Conservation (phyloP, 2,888 invertebrate species). For the Allacma fusca region DNA sequence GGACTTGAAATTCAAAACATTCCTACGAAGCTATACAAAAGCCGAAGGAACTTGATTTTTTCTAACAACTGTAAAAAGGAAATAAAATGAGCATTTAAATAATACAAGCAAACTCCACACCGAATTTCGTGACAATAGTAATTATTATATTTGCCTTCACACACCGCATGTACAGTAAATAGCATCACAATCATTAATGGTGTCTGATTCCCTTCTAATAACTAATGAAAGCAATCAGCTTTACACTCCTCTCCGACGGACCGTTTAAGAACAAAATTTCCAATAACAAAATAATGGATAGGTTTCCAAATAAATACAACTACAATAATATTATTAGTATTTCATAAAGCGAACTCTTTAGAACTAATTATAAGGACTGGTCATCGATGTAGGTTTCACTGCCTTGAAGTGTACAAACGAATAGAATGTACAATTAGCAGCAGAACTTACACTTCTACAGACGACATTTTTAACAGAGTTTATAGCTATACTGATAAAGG, state of each 20-base stretch:
- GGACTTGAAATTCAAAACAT: no score
- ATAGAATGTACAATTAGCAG: no score
- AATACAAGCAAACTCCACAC: conserved; percentile 12
- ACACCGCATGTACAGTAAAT: neutral
- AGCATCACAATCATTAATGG: neutral
- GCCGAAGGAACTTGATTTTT: no score
- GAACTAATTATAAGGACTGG: no score
- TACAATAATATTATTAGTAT: conserved; percentile 1
- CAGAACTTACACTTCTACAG: no score
- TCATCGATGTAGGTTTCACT: no score
- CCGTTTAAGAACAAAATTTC: neutral
- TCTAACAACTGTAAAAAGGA: neutral
- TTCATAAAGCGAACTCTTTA: neutral
- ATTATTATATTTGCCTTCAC: conserved; percentile 12
- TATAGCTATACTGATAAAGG: no score
- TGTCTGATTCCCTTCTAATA: conserved; percentile 6
- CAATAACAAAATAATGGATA: conserved; percentile 2
- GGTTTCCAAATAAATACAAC: neutral
- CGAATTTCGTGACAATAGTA: neutral
- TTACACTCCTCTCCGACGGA: neutral
- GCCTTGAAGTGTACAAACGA: no score
- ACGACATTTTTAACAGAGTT: no score
- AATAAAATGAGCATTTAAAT: conserved; percentile 10
- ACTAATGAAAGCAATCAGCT: conserved; percentile 16
- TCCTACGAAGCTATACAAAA: no score